Conservation (phyloP, 23 tunicate genomes). For the Styela clava region DNA sequence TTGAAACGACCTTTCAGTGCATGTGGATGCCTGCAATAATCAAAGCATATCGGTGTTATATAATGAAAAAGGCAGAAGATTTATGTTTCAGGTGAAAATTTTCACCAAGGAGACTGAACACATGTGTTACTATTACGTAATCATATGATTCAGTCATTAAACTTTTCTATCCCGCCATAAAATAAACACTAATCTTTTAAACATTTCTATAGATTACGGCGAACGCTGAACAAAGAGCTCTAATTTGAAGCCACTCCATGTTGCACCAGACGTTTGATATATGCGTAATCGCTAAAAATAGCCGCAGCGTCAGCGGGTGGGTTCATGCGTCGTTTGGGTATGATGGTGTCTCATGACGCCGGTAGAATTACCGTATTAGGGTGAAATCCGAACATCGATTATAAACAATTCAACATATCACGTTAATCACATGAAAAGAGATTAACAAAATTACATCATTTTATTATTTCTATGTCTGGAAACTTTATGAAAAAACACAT, state of each 20-base stretch:
- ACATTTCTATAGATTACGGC: background rate
- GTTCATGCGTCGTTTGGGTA: background rate
- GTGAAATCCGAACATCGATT: background rate
- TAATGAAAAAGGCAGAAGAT: too few species aligned
- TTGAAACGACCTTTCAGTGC: too few species aligned
- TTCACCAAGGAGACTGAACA: too few species aligned
- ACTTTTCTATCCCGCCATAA: background rate
- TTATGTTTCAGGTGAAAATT: too few species aligned
- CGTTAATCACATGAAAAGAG: too few species aligned
- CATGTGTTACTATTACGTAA: too few species aligned
- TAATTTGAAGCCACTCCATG: background rate
- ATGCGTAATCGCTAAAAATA: background rate
- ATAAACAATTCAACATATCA: too few species aligned
- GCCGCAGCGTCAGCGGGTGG: background rate
- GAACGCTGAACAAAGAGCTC: background rate
- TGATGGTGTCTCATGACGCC: background rate
- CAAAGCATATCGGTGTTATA: too few species aligned
- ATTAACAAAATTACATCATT: too few species aligned
- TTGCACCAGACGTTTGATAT: background rate
- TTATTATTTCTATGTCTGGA: too few species aligned
- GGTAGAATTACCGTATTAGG: background rate
- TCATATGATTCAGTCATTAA: background rate
- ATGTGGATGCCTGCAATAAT: too few species aligned
- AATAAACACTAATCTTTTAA: background rate
- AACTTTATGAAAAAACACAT: too few species aligned